Evolutionary conservation across 2,797 vertebrate genomes (phyloP).

Genomic region (Prionace glauca): DNA sequence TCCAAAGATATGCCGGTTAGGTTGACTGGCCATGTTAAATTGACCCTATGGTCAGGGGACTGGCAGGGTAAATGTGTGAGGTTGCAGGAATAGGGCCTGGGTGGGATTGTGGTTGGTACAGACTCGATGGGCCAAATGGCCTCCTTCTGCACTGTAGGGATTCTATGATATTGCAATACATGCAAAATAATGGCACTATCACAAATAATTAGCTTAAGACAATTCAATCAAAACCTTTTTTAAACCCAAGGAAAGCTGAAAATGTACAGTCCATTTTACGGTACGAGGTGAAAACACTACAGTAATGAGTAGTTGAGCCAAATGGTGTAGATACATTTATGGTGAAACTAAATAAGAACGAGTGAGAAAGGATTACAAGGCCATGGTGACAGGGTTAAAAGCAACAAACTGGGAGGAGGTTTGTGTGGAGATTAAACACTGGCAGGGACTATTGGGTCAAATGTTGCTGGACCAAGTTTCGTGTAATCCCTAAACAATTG

Average conservation of each 20-base stretch:
- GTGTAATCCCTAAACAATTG: neutral
- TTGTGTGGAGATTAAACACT: neutral
- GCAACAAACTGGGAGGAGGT: neutral
- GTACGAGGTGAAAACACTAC: too few relatives aligned
- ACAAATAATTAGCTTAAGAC: neutral
- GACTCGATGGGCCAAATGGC: too few relatives aligned
- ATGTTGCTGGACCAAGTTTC: neutral
- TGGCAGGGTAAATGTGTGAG: too few relatives aligned
- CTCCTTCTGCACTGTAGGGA: too few relatives aligned
- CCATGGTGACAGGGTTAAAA: neutral
- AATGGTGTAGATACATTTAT: neutral
- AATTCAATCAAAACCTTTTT: neutral
- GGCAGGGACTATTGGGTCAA: neutral
- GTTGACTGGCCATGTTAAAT: too few relatives aligned
- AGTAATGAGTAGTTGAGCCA: neutral
- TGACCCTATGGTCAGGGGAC: too few relatives aligned
- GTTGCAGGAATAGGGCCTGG: too few relatives aligned
- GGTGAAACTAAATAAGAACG: neutral
- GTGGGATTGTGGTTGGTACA: too few relatives aligned
- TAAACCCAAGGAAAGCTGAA: neutral
- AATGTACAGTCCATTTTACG: neutral
- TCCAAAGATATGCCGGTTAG: too few relatives aligned
- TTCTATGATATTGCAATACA: too few relatives aligned
- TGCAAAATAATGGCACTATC: too few relatives aligned
- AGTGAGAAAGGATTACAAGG: neutral